These are phyloP conservation scores for Acleris laterana DNA, from an alignment of 2,888 invertebrate genomes.

Conservation along the genomic window DNA sequence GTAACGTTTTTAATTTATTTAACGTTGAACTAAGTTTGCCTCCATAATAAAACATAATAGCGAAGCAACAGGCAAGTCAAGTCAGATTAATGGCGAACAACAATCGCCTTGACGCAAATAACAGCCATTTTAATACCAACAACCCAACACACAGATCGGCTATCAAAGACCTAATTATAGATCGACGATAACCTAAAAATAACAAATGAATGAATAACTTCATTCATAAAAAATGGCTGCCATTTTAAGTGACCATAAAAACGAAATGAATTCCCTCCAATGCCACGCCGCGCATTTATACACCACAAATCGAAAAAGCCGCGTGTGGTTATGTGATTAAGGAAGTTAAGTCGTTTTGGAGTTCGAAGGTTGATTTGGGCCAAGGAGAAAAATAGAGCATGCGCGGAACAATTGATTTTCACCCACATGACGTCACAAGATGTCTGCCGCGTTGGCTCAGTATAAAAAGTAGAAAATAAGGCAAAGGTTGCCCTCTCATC, in stretches of 20 bases:
- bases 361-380: slow-evolving; percentile 51
- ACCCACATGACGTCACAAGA: slow-evolving; percentile 77
- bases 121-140: background rate
- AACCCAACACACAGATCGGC: slow-evolving; percentile 12
- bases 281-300: slow-evolving; percentile 56
- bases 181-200: slow-evolving; percentile 57
- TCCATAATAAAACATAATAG: no score
- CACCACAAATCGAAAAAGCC: slow-evolving; percentile 37
- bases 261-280: slow-evolving; percentile 59
- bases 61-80: slow-evolving; percentile 23
- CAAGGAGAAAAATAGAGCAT: slow-evolving; percentile 74
- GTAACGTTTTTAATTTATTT: no score
- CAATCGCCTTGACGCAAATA: slow-evolving; percentile 3
- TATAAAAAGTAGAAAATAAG: slow-evolving; percentile 67
- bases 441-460: slow-evolving; percentile 61
- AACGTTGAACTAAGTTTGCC: no score
- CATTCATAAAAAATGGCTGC: slow-evolving; percentile 75
- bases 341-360: slow-evolving; percentile 3
- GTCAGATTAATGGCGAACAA: background rate
- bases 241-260: slow-evolving; percentile 63
- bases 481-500: slow-evolving; percentile 52
- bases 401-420: slow-evolving; percentile 75
- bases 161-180: slow-evolving; percentile 22
- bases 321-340: background rate
- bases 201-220: slow-evolving; percentile 71